phyloP scores from a whole-genome alignment of 2,113 vertebrate genomes.

The Siniperca knerii region DNA sequence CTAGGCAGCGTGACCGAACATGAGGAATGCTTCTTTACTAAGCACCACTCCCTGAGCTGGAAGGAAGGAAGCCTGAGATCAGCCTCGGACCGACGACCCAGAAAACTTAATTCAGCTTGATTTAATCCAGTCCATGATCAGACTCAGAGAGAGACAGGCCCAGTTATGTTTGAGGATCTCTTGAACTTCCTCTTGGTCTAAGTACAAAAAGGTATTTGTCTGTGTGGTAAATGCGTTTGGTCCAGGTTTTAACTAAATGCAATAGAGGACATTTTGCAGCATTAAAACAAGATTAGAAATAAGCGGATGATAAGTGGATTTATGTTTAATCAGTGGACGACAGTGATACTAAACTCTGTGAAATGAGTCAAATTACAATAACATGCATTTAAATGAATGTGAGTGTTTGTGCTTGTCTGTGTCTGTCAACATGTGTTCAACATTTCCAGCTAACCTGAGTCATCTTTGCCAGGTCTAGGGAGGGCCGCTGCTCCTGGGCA shows the following conservation, averaged over 20 bases:
- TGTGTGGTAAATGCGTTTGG: constrained; percentile 29
- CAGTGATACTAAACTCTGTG: constrained; percentile 32
- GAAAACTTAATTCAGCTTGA: constrained; percentile 68
- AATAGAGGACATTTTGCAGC: constrained; percentile 24
- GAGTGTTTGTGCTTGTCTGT: constrained; percentile 40
- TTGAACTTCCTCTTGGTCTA: constrained; percentile 33
- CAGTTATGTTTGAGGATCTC: constrained; percentile 40
- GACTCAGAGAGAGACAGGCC: constrained; percentile 11
- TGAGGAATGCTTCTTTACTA: constrained; percentile 74
- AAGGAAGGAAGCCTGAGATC: constrained; percentile 53
- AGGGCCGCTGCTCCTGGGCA: constrained; percentile 89
- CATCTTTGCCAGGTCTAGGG: constrained; percentile 95
- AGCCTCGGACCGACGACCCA: constrained; percentile 49
- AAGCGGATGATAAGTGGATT: constrained; percentile 33
- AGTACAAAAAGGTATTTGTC: constrained; percentile 62
- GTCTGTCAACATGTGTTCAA: constrained; percentile 28
- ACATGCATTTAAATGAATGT: neutral
- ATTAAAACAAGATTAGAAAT: constrained; percentile 39
- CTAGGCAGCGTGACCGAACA: constrained; percentile 71
- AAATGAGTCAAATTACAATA: constrained; percentile 30
- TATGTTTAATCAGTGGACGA: constrained; percentile 38
- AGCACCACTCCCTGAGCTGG: constrained; percentile 56
- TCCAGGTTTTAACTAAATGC: constrained; percentile 28
- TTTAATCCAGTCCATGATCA: constrained; percentile 66
- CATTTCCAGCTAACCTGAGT: constrained; percentile 88